Base-by-base conservation (phyloP, 2,888 invertebrate genomes). In the Polyploca ridens region DNA sequence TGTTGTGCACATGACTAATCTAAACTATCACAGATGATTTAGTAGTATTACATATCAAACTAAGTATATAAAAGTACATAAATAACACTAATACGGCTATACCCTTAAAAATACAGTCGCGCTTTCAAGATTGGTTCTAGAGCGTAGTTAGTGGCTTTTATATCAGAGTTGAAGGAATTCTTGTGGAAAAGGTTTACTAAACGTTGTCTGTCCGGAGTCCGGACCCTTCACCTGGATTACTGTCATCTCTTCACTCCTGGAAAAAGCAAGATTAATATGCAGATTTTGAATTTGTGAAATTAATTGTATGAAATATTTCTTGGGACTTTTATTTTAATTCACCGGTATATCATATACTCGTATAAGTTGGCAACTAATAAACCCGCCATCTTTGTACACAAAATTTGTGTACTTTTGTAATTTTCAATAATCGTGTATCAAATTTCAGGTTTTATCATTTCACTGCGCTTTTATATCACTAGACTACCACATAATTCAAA, bases 161-260 rank as follows among this genome's bases (percentile, higher is more conserved):
- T 64, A 69, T 90, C 85, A 93, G 69, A 93, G 87, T 75, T 93
- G 92, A 62, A 94, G 76, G 14, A 94, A 81, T n/a, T 27, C 27
- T 19, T 89, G 83, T 38, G 90, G 92, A 70, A 88, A 90, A n/a
- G 93, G 93, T 33, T 89, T 46, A 79, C 78, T 3, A 93, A 89
- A 11, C 90, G 85, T 44, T 91, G 83, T 74, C 88, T 82, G 35
- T 89, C 88, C n/a, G 86, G 81, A 4, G 35, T 89, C 88, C n/a
- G 86, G 81, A 4, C 85, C 82, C 71, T 86, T 91, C 66, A 85
- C 79, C 62, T 88, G 86, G 66, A 94, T 76, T 13, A 93, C 90
- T 68, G 88, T 89, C 94, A 94, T 94, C 76, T 94, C 94, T 83
- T 94, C 93, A 68, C 88, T 90, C 72, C 94, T 94, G 87, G n/a